Percentiles rank a stretch among this genome's conserved stretches.
These are phyloP conservation scores for Halcyon badia DNA, from an alignment of 2,797 vertebrate genomes.

Conservation along the genomic window DNA sequence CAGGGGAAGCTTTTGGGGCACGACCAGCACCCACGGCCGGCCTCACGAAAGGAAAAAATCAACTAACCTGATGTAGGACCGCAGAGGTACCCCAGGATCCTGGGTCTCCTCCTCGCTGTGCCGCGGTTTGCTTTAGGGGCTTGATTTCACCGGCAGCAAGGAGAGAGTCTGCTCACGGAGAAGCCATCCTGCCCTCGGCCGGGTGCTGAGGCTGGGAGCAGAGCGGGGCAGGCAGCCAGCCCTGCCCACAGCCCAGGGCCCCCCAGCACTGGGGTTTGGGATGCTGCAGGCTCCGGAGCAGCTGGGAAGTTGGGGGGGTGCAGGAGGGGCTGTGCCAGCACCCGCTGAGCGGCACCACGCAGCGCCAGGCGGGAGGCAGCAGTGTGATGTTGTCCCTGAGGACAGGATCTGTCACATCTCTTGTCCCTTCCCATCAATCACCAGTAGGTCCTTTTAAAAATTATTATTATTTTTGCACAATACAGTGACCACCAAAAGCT, in stretches of 20 bases:
- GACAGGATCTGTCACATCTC: not conserved
- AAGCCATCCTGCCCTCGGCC: not conserved
- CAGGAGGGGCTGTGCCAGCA: not conserved
- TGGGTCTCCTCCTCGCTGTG: fast-evolving
- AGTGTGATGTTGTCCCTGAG: not conserved
- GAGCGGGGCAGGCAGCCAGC: not conserved
- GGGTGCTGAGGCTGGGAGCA: not conserved
- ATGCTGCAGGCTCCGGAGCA: not conserved
- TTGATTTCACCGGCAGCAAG: not conserved
- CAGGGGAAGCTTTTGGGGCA: fast-evolving
- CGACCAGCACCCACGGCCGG: fast-evolving
- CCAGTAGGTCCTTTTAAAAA: fast-evolving
- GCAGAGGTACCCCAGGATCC: not conserved
- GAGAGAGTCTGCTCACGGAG: fast-evolving
- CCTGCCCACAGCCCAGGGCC: not conserved
- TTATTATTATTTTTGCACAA: not conserved
- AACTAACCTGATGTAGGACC: fast-evolving
- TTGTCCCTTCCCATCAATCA: conserved; percentile 40
- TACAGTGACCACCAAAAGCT: fast-evolving
- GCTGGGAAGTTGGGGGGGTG: not conserved
- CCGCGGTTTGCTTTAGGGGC: not conserved
- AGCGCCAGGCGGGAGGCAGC: not conserved
- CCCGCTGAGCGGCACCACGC: not conserved
- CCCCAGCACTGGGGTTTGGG: not conserved
- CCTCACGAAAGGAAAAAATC: not conserved